Conservation (phyloP, 1,140 invertebrate species). For the Neodiprion virginianus region DNA sequence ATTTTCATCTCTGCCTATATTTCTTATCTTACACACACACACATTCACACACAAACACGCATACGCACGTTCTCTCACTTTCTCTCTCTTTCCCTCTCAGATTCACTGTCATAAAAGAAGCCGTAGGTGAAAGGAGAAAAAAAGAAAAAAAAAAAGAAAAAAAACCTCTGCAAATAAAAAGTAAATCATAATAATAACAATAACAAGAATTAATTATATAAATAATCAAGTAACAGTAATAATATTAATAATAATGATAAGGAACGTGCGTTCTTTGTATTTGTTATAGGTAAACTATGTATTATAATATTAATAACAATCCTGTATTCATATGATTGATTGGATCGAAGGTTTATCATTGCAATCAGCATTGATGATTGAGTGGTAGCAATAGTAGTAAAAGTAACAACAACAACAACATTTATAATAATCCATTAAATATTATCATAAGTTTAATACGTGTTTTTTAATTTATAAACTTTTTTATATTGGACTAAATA, state of each 20-base stretch:
- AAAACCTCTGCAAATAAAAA: neutral
- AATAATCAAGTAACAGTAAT: no score
- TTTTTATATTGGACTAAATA: conserved; percentile 2
- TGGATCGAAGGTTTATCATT: no score
- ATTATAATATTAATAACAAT: no score
- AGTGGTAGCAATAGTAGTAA: neutral
- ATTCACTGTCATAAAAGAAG: neutral
- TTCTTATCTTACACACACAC: neutral
- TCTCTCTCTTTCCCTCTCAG: neutral
- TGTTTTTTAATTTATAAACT: conserved; percentile 10
- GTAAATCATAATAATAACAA: neutral
- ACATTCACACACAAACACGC: neutral
- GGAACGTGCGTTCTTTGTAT: no score
- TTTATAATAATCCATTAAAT: neutral
- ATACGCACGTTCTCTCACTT: neutral
- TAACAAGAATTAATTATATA: neutral
- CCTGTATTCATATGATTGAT: no score
- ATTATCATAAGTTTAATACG: conserved; percentile 2
- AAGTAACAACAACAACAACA: neutral
- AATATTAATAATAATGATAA: no score
- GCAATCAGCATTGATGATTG: neutral
- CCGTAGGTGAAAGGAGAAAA: neutral
- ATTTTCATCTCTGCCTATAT: neutral
- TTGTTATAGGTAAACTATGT: no score
- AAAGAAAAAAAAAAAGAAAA: neutral